Evolutionary conservation across 2,113 vertebrate genomes (phyloP).

Genomic region (Seriola dumerili): DNA sequence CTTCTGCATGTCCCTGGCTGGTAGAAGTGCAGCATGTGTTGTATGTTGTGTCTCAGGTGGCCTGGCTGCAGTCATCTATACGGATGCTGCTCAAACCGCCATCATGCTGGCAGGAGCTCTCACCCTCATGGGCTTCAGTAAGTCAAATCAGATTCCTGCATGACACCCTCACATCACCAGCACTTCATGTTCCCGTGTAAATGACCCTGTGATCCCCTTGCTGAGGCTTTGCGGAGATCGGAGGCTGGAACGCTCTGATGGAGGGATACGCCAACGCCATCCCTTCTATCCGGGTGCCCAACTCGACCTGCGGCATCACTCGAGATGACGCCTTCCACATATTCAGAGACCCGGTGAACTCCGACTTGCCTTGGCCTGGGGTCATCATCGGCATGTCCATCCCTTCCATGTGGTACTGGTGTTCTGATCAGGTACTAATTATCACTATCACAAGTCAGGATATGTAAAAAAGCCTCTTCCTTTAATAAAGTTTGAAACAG

Average conservation of each 20-base stretch:
- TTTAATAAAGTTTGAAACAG: neutral
- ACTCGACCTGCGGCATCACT: slow-evolving; percentile 93
- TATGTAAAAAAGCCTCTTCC: neutral
- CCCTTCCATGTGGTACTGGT: slow-evolving; percentile 98
- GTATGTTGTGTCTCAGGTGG: slow-evolving; percentile 86
- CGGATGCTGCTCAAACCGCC: slow-evolving; percentile 92
- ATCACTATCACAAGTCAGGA: neutral
- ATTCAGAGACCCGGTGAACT: slow-evolving; percentile 92
- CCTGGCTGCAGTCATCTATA: slow-evolving; percentile 97
- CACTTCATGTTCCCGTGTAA: neutral
- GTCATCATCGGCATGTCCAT: slow-evolving; percentile 94
- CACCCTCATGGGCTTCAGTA: slow-evolving; percentile 86
- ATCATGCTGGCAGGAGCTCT: slow-evolving; percentile 94
- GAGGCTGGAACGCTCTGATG: slow-evolving; percentile 89
- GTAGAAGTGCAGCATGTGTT: neutral
- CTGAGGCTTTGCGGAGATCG: slow-evolving; percentile 91
- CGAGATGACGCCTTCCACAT: slow-evolving; percentile 93
- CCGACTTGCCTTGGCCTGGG: slow-evolving; percentile 97
- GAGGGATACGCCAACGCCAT: slow-evolving; percentile 88
- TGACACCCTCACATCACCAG: neutral
- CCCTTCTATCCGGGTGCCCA: slow-evolving; percentile 85
- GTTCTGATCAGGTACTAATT: slow-evolving; percentile 93
- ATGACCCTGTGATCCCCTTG: neutral
- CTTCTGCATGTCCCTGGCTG: neutral
- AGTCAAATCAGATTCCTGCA: neutral